phyloP scores from a whole-genome alignment of 2,797 vertebrate genomes.

The Trichosurus vulpecula region DNA sequence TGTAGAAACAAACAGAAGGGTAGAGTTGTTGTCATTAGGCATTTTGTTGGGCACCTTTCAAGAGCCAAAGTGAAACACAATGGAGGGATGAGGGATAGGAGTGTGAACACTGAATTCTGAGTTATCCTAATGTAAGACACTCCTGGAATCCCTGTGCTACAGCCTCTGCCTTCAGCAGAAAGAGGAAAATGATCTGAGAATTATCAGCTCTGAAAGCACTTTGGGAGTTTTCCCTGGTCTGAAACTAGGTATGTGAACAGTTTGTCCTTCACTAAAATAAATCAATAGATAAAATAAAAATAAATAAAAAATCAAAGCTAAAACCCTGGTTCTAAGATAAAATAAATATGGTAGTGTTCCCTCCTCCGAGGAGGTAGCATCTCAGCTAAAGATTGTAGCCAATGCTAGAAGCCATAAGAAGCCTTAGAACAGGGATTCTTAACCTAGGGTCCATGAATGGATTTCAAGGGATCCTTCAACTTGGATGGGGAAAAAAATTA shows the following conservation, averaged over 20 bases:
- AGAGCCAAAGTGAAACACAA: not conserved
- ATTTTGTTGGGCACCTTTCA: not conserved
- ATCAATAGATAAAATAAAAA: not conserved
- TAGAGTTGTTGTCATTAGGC: too few species aligned
- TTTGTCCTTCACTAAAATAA: not conserved
- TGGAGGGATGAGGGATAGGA: not conserved
- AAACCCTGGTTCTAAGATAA: not conserved
- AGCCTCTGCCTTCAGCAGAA: not conserved
- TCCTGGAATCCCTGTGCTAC: not conserved
- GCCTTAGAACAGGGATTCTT: not conserved
- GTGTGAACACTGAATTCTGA: not conserved
- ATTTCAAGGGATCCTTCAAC: not conserved
- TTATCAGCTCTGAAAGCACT: not conserved
- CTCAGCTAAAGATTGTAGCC: not conserved
- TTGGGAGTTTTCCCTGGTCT: not conserved
- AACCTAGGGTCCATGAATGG: not conserved
- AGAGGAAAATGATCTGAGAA: not conserved
- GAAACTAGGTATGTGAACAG: not conserved
- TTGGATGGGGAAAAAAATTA: not conserved
- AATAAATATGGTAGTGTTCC: not conserved
- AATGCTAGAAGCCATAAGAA: not conserved
- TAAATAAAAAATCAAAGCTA: not conserved
- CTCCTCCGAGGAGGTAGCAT: not conserved
- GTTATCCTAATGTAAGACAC: too few species aligned
- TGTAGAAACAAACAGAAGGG: not conserved